Evolutionary conservation across 2,797 vertebrate genomes (phyloP).

Genomic region (Molothrus ater): DNA sequence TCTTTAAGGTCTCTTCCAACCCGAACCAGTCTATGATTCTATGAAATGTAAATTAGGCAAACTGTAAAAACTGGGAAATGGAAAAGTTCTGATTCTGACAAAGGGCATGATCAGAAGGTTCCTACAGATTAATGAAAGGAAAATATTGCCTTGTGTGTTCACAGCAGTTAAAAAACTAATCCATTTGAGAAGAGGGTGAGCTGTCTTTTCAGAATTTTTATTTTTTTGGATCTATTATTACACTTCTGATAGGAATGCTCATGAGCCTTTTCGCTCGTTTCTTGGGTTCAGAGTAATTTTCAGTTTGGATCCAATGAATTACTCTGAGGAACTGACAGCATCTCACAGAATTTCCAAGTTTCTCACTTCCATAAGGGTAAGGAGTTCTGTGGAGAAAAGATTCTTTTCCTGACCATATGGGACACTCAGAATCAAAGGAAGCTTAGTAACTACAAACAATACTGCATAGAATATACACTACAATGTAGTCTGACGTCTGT

Average conservation of each 20-base stretch:
- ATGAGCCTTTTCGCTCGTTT: neutral
- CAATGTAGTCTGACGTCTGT: conserved; percentile 50
- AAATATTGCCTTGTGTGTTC: neutral
- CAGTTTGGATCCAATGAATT: neutral
- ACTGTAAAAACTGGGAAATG: neutral
- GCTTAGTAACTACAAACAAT: conserved; percentile 52
- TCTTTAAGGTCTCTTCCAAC: neutral
- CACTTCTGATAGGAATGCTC: neutral
- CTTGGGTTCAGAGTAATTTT: neutral
- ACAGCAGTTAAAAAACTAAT: neutral
- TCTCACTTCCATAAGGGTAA: neutral
- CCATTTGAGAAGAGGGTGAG: neutral
- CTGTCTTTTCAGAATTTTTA: neutral
- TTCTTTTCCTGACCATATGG: conserved; percentile 48
- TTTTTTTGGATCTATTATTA: neutral
- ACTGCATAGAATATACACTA: neutral
- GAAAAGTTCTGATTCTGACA: neutral
- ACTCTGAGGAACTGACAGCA: neutral
- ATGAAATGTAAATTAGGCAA: neutral
- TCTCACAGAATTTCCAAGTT: neutral
- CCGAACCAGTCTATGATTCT: neutral
- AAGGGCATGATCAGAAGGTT: neutral
- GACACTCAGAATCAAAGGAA: conserved; percentile 43
- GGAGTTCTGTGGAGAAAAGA: neutral
- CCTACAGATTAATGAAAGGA: neutral